Percentiles rank a stretch among this genome's conserved stretches.
Evolutionary conservation across 2,113 vertebrate species (phyloP).

Genomic region (Argyrosomus japonicus): DNA sequence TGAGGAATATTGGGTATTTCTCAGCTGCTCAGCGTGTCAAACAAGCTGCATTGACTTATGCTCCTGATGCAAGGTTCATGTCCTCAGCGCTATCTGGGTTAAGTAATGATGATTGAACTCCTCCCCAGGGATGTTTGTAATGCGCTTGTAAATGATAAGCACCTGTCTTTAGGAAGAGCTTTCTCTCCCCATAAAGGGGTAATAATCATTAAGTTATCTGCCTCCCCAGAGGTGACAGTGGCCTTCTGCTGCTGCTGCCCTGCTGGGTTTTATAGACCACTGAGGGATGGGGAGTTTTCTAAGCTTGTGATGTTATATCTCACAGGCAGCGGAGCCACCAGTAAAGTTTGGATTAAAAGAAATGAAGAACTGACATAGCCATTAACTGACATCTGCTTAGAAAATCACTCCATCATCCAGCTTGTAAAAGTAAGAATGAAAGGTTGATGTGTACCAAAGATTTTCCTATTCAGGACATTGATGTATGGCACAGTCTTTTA

Average conservation of each 20-base stretch:
- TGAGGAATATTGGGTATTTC: background rate
- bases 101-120: slow-evolving; percentile 44
- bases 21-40: slow-evolving; percentile 26
- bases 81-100: slow-evolving; percentile 15
- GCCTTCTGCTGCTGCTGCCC: slow-evolving; percentile 35
- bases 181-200: slow-evolving; percentile 40
- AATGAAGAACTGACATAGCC: background rate
- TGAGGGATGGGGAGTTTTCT: background rate
- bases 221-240: slow-evolving; percentile 38
- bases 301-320: slow-evolving; percentile 10
- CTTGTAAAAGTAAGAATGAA: slow-evolving; percentile 16
- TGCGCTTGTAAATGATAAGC: slow-evolving; percentile 62
- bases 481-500: background rate
- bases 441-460: background rate
- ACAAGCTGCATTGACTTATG: slow-evolving; percentile 15
- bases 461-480: background rate
- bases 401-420: slow-evolving; percentile 17
- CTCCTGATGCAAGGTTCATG: background rate
- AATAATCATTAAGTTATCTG: slow-evolving; percentile 54
- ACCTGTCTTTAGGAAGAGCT: slow-evolving; percentile 44
- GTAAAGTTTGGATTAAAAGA: background rate
- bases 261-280: slow-evolving; percentile 17
- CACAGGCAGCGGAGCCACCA: background rate
- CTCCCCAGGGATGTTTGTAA: slow-evolving; percentile 50
- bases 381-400: slow-evolving; percentile 18